Evolutionary conservation across 1,140 invertebrate genomes (phyloP).

Genomic region (Vanessa tameamea): DNA sequence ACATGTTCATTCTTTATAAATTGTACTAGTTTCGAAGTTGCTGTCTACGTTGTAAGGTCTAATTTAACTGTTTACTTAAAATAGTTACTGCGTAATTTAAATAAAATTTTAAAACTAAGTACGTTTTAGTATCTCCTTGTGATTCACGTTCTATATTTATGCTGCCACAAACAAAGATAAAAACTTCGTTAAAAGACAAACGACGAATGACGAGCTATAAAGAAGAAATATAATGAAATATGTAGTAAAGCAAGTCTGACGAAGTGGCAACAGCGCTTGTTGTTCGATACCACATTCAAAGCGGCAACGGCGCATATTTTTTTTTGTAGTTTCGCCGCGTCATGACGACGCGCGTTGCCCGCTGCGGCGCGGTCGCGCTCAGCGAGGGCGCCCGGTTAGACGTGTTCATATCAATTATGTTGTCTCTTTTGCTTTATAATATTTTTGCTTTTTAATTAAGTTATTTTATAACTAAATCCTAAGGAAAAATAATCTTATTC

Average conservation of each 20-base stretch:
- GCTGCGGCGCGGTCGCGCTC: conserved; percentile 36
- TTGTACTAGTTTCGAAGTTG: too few species aligned
- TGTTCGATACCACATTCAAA: conserved; percentile 56
- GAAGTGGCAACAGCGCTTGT: conserved; percentile 63
- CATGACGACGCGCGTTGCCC: conserved; percentile 53
- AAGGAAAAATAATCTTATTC: too few species aligned
- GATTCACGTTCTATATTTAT: conserved; percentile 30
- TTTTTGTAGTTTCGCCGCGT: conserved; percentile 58
- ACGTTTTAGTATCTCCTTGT: conserved; percentile 15
- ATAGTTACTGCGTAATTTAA: neutral
- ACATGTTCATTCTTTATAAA: too few species aligned
- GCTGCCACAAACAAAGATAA: conserved; percentile 32
- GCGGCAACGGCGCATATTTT: conserved; percentile 67
- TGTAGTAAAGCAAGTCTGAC: conserved; percentile 54
- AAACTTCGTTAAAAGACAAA: conserved; percentile 31
- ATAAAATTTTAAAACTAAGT: neutral
- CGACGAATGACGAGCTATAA: conserved; percentile 30
- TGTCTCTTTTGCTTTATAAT: conserved; percentile 21
- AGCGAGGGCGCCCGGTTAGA: conserved; percentile 32
- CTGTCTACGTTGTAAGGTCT: too few species aligned
- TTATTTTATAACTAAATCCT: neutral
- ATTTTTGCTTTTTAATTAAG: neutral
- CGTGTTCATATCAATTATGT: conserved; percentile 29
- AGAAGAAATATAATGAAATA: conserved; percentile 45
- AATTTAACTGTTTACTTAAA: neutral